phyloP scores from a whole-genome alignment of 2,113 vertebrate species.

The Miniopterus natalensis region DNA sequence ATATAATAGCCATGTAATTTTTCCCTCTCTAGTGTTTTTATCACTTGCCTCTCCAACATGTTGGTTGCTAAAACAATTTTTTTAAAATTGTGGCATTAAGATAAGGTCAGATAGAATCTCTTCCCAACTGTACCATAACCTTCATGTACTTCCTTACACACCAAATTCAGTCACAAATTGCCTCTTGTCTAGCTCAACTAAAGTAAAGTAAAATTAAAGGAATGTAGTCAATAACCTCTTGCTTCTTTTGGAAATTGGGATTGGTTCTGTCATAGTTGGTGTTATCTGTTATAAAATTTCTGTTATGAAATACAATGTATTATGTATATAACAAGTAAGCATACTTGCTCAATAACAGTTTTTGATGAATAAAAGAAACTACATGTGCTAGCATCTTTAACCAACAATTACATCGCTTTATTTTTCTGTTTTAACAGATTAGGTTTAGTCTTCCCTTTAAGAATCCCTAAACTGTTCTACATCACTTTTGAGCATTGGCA shows the following conservation, averaged over 20 bases:
- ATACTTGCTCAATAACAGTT: not conserved
- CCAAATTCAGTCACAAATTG: not conserved
- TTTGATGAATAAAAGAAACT: conserved; percentile 3
- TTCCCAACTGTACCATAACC: not conserved
- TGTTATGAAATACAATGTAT: not conserved
- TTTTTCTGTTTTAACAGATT: not conserved
- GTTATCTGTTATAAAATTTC: not conserved
- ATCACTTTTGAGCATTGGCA: not conserved
- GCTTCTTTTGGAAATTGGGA: not conserved
- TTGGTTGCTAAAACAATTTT: conserved; percentile 10
- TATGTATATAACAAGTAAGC: not conserved
- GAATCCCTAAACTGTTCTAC: not conserved
- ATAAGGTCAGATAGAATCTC: not conserved
- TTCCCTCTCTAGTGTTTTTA: not conserved
- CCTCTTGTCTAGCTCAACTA: not conserved
- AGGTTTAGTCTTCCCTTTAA: not conserved
- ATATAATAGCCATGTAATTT: not conserved
- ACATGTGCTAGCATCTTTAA: not conserved
- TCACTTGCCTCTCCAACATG: not conserved
- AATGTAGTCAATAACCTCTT: not conserved
- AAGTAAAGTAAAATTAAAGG: not conserved
- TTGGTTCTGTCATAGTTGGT: not conserved
- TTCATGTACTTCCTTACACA: not conserved
- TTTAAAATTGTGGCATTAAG: not conserved
- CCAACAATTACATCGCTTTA: not conserved